phyloP scores from a whole-genome alignment of 2,888 invertebrate genomes.

The Diachrysia chrysitis region DNA sequence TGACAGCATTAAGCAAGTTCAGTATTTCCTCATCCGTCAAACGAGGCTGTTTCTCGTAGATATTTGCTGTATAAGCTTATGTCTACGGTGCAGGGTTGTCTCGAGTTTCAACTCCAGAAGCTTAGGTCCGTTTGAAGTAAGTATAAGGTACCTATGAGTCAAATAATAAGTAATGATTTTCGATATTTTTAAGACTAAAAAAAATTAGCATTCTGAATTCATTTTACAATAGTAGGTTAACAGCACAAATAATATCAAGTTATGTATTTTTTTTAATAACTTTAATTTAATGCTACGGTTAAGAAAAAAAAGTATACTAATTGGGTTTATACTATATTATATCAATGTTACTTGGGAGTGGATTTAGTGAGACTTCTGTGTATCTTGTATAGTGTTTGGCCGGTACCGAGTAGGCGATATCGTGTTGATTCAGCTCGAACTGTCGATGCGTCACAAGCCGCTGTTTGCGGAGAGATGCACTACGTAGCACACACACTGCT shows the following conservation, averaged over 20 bases:
- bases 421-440: constrained; percentile 59
- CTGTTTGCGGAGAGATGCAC: constrained; percentile 50
- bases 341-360: neutral
- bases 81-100: constrained; percentile 14
- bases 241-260: too few species aligned
- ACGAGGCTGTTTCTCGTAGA: constrained; percentile 41
- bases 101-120: constrained; percentile 20
- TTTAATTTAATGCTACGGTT: too few species aligned
- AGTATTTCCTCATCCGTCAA: constrained; percentile 37
- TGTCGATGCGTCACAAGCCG: constrained; percentile 53
- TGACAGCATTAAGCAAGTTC: constrained; percentile 20
- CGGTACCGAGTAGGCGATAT: constrained; percentile 35
- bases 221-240: too few species aligned
- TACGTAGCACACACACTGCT: constrained; percentile 17
- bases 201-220: too few species aligned
- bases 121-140: neutral
- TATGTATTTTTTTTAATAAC: too few species aligned
- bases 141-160: neutral
- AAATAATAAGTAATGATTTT: too few species aligned
- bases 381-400: neutral
- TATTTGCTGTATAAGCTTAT: constrained; percentile 42
- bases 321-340: neutral
- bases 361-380: neutral
- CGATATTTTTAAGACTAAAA: too few species aligned
- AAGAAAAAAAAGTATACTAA: too few species aligned